Evolutionary conservation across 2,113 vertebrate genomes (phyloP).

Genomic region (Sula dactylatra): DNA sequence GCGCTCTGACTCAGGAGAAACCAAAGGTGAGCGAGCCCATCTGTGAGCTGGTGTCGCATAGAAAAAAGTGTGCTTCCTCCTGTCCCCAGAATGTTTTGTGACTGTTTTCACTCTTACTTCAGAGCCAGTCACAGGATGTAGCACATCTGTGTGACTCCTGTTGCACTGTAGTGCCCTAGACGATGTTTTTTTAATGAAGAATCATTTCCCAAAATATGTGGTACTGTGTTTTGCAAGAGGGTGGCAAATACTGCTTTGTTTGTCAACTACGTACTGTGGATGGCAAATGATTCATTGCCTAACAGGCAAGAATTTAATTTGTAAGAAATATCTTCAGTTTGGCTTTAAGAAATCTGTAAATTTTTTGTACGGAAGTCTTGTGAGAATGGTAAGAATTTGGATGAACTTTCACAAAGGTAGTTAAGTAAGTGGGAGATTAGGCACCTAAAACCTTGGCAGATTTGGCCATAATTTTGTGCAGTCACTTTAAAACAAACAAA

Average conservation of each 20-base stretch:
- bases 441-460: neutral
- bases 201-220: neutral
- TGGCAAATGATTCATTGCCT: neutral
- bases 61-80: neutral
- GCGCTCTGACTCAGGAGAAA: neutral
- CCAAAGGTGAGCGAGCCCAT: neutral
- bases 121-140: neutral
- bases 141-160: neutral
- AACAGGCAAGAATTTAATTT: neutral
- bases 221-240: neutral
- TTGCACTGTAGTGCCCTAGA: neutral
- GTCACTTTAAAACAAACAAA: neutral
- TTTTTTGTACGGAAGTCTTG: neutral
- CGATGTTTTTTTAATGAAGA: neutral
- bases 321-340: neutral
- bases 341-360: neutral
- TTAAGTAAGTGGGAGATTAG: neutral
- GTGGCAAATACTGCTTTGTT: neutral
- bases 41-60: neutral
- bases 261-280: neutral
- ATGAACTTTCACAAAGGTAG: neutral
- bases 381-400: neutral
- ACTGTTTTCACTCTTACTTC: neutral
- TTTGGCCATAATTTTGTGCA: neutral
- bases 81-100: neutral